Evolutionary conservation across 53 echinoderm and acorn worm genomes (phyloP).

Genomic region (Stichopus horrens): DNA sequence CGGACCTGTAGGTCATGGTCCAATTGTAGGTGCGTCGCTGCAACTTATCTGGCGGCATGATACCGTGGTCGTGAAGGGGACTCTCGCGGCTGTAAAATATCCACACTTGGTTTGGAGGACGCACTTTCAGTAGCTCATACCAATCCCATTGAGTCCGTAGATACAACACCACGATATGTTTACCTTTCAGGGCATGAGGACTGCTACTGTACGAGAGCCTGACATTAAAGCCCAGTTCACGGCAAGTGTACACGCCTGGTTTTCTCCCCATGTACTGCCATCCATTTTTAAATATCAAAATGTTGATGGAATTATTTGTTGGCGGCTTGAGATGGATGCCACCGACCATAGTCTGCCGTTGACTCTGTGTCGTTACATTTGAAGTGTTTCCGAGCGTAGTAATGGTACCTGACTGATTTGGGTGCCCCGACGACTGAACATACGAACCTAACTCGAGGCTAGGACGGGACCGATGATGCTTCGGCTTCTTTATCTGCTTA

Average conservation of each 20-base stretch:
- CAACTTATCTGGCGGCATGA: conserved; percentile 19
- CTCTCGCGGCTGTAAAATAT: conserved; percentile 42
- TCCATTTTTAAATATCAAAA: conserved; percentile 36
- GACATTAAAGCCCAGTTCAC: background rate
- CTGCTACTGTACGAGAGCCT: conserved; percentile 12
- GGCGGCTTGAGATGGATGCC: background rate
- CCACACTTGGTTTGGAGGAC: conserved; percentile 38
- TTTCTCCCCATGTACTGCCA: conserved; percentile 2
- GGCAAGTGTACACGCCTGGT: background rate
- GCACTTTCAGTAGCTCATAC: conserved; percentile 13
- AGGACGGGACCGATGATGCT: too few relatives aligned
- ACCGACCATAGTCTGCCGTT: background rate
- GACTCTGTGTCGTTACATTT: background rate
- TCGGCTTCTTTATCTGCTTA: too few relatives aligned
- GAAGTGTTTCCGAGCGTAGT: background rate
- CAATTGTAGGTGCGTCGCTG: conserved; percentile 34
- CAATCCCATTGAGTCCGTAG: conserved; percentile 37
- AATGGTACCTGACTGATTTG: too few relatives aligned
- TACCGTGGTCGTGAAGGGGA: conserved; percentile 33
- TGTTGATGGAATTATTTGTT: background rate
- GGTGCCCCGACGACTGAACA: too few relatives aligned
- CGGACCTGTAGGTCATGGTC: conserved; percentile 48
- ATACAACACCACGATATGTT: conserved; percentile 15
- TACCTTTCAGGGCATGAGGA: background rate
- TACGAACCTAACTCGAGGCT: too few relatives aligned